Evolutionary conservation across 2,888 invertebrate species (phyloP), one percentile per base, ranked within the genome.

Genomic region (Melanchra persicariae): DNA sequence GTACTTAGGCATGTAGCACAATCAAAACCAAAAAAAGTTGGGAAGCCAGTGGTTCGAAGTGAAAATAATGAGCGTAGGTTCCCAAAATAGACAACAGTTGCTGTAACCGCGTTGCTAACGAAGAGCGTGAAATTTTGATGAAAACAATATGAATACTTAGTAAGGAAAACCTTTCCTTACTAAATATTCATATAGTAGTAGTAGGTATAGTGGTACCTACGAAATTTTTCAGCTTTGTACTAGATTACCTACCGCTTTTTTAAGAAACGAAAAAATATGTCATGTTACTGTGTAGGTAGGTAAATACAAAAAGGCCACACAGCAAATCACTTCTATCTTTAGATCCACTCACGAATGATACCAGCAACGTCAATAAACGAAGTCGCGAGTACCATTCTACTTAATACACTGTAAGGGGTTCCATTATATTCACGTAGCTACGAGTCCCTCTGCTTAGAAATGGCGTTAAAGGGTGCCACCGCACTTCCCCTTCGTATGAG

Each of bases 401-500:
- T 73, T 79, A 77, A 74, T 72, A 74, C 49, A 68, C 64, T 64
- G 70, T 55, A 79, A 79, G 64, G 75, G 74, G 66, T 59, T 49
- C 63, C 54, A 61, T 77, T 71, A 78, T 69, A 68, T 58, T 67
- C 62, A 24, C 68, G 47, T 67, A 69, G 55, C 49, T 55, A 69
- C 67, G 70, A 72, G 70, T 63, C 74, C 69, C 83, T 65, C 52
- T 77, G 66, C 74, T 82, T 68, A 63, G 70, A 77, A 82, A 83
- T 71, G 63, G 68, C 66, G 74, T 58, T 70, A 75, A 82, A 80
- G 82, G 80, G 83, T 76, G 77, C 67, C 58, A 67, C 77, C 82
- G 74, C 77, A 74, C 60, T 82, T 81, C 85, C 88, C 86, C 82
- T 70, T 43, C 59, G 79, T 62, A 82, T 89, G 87, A 89, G 72